Base-by-base conservation (phyloP, 1,140 invertebrate species). In the Microplitis mediator region DNA sequence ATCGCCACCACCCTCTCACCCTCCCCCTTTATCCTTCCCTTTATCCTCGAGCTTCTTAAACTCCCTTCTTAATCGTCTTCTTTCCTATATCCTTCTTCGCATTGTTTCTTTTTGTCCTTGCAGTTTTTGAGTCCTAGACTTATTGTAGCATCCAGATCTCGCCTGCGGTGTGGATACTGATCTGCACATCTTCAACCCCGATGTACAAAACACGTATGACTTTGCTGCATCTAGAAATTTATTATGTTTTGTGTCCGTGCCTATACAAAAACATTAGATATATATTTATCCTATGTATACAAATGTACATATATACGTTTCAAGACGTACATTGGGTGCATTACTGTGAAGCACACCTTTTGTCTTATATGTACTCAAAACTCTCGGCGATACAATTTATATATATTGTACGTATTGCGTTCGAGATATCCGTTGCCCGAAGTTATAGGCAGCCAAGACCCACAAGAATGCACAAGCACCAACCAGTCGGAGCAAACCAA, bases 401-500 rank as follows among this genome's bases (percentile, higher is more conserved):
- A 45, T 45, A 61, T 61, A 61, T 31, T 16, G 31, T 31, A 31
- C 58, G 58, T 31, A 61, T 31, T 61, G 58, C 58, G 31, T 61
- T 61, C 36, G 58, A 69, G 54, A 69, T 60, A 61, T 69, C 52
- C 14, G 13, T 54, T 36, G 51, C 31, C 23, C 31, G 34, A 34
- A 58, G 54, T 45, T 45, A 45, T 45, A 45, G 39, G 39, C 39
- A 45, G 4, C 39, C 6, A 45, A 45, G 39, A 45, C 6, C 39
- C 11, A 11, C 6, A 45, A 45, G 39, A 45, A 45, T 45, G 39
- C 39, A 45, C 39, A 11, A 23, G 39, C 39, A 45, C 39, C 39
- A 45, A 45, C 39, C 31, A 73, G 75, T 68, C 71, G 61, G 76
- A 76, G 80, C 78, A 80, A 81, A 80, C 77, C 78, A 79, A 76